Percentiles rank a stretch among this genome's conserved stretches.
These are phyloP conservation scores for Diuraphis noxia DNA, from an alignment of 1,140 invertebrate species.

Conservation along the genomic window DNA sequence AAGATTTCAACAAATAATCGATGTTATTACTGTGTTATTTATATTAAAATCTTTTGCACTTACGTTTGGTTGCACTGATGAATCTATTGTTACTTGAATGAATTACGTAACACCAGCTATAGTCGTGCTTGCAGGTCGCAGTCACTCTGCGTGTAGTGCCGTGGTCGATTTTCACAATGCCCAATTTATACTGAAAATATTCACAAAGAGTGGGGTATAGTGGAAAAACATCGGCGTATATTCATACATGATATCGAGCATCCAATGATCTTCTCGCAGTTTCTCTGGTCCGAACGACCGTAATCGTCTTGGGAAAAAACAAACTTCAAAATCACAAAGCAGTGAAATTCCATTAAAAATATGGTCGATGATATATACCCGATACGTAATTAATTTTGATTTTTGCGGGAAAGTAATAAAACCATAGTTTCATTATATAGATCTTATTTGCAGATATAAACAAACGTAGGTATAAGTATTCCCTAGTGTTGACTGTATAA, in stretches of 20 bases:
- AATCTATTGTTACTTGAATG: neutral
- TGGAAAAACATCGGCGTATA: neutral
- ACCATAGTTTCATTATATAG: too few species aligned
- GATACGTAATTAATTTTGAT: neutral
- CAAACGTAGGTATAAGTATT: too few species aligned
- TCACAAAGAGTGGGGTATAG: neutral
- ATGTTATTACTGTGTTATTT: too few species aligned
- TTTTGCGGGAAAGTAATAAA: neutral
- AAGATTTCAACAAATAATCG: too few species aligned
- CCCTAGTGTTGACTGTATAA: too few species aligned
- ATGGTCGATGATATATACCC: neutral
- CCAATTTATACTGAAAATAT: conserved; percentile 4
- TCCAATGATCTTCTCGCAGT: neutral
- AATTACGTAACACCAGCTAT: neutral
- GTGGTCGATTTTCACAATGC: neutral
- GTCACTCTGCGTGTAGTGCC: neutral
- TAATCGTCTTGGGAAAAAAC: neutral
- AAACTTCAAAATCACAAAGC: too few species aligned
- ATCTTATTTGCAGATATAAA: too few species aligned
- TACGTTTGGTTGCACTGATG: neutral
- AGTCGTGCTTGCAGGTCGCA: neutral
- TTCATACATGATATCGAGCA: neutral
- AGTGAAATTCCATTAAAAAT: neutral
- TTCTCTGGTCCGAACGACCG: neutral
- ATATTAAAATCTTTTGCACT: neutral